These are phyloP conservation scores for Urocitellus parryii DNA, from an alignment of 2,113 vertebrate genomes.

Conservation along the genomic window DNA sequence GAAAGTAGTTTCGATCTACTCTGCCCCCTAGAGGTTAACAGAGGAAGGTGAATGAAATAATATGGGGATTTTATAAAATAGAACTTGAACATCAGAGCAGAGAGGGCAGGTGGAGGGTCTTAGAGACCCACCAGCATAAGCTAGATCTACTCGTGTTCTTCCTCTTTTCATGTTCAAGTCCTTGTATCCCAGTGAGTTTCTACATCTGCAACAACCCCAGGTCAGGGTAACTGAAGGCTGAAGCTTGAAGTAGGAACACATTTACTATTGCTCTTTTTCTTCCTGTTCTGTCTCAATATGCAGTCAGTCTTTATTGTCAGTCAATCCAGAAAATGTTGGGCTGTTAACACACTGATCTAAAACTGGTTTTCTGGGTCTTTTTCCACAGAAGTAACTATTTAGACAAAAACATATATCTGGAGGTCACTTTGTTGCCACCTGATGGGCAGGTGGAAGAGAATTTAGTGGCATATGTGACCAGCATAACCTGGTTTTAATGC, in stretches of 20 bases:
- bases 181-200: background rate
- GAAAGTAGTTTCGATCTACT: background rate
- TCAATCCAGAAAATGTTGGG: background rate
- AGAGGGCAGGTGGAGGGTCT: background rate
- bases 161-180: background rate
- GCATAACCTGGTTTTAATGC: background rate
- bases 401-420: background rate
- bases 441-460: background rate
- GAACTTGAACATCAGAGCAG: background rate
- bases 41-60: background rate
- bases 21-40: conserved; percentile 59
- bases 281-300: background rate
- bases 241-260: background rate
- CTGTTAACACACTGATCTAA: background rate
- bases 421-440: background rate
- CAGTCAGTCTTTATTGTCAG: background rate
- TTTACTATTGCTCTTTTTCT: background rate
- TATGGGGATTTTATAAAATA: background rate
- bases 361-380: background rate
- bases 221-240: background rate
- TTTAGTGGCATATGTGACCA: background rate
- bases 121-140: background rate
- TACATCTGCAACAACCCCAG: background rate
- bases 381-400: background rate
- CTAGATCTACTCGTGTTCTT: background rate